A percentile compares a stretch with the other conserved stretches of the same genome.
Evolutionary conservation across 2,113 vertebrate species (phyloP).

Genomic region (Ramphastos sulfuratus): DNA sequence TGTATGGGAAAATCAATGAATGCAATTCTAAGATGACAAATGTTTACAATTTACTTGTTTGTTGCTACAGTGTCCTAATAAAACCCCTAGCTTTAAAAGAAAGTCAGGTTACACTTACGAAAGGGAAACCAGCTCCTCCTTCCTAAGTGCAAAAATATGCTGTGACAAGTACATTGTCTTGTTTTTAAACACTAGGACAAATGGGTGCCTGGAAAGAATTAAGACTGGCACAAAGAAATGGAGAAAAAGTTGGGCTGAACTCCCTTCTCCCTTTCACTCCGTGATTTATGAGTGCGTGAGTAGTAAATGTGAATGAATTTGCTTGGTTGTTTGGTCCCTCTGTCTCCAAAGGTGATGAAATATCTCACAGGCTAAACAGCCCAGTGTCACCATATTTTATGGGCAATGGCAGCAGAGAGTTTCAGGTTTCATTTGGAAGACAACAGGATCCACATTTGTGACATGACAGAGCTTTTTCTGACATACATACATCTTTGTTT

Average conservation of each 20-base stretch:
- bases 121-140: neutral
- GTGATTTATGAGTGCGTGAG: conserved; percentile 41
- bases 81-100: conserved; percentile 61
- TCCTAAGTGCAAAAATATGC: neutral
- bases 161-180: neutral
- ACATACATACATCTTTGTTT: conserved; percentile 8
- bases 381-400: conserved; percentile 41
- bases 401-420: conserved; percentile 9
- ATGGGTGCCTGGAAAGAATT: neutral
- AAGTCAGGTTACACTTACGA: conserved; percentile 16
- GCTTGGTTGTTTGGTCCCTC: conserved; percentile 25
- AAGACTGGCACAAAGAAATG: neutral
- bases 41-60: conserved; percentile 69
- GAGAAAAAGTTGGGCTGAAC: conserved; percentile 11
- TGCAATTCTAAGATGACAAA: conserved; percentile 67
- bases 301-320: conserved; percentile 49
- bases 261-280: neutral
- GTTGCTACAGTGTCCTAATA: conserved; percentile 41
- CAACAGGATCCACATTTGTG: conserved; percentile 20
- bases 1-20: conserved; percentile 72
- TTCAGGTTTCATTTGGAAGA: conserved; percentile 30
- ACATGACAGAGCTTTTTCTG: conserved; percentile 43
- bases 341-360: conserved; percentile 52
- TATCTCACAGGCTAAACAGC: conserved; percentile 63
- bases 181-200: neutral